These are phyloP conservation scores for Falco novaeseelandiae DNA, from an alignment of 2,797 vertebrate species.

Conservation along the genomic window DNA sequence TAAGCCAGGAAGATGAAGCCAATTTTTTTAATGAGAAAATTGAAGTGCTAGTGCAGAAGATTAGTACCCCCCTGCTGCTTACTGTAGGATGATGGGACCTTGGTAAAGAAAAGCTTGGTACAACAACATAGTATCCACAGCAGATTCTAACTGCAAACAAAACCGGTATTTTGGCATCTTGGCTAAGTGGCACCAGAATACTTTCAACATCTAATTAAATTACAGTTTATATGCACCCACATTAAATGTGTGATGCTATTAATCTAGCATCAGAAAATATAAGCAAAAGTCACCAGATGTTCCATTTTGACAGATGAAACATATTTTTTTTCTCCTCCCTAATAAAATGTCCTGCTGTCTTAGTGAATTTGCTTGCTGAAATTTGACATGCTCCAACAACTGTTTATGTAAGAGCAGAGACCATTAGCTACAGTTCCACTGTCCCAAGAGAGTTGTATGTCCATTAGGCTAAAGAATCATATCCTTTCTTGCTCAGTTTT, in stretches of 20 bases:
- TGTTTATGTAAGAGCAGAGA: not conserved
- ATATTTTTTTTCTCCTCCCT: not conserved
- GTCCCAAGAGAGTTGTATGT: not conserved
- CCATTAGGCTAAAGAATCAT: not conserved
- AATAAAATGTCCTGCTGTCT: conserved; percentile 50
- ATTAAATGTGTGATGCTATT: not conserved
- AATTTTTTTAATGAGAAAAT: conserved; percentile 63
- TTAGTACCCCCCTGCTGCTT: not conserved
- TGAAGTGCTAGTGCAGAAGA: not conserved
- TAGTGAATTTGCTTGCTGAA: conserved; percentile 12
- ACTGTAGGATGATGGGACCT: not conserved
- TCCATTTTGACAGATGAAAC: conserved; percentile 38
- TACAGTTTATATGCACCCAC: not conserved
- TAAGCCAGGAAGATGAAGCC: conserved; percentile 21
- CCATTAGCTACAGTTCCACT: not conserved
- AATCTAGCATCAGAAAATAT: not conserved
- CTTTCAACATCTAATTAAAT: conserved; percentile 8
- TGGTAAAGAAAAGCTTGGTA: not conserved
- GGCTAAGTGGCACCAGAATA: not conserved
- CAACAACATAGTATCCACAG: not conserved
- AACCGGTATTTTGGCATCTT: not conserved
- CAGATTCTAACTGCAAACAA: conserved; percentile 1
- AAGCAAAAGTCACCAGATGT: conserved; percentile 49
- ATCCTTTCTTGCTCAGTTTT: not conserved
- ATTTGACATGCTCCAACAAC: not conserved